phyloP scores from a whole-genome alignment of 1,140 invertebrate species.

The Conopomorpha cramerella region DNA sequence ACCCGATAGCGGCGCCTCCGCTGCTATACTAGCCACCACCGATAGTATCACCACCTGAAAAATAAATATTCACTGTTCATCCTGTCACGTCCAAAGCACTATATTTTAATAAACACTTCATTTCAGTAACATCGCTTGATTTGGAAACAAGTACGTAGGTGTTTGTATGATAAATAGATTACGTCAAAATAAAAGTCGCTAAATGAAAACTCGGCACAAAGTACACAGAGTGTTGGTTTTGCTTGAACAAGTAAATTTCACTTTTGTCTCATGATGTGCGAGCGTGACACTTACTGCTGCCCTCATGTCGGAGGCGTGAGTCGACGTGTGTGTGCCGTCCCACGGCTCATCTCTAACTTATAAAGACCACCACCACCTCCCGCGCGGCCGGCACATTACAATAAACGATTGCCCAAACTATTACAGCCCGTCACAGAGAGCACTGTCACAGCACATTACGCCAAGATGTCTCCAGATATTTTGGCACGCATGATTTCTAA shows the following conservation, averaged over 20 bases:
- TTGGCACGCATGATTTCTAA: too few species aligned
- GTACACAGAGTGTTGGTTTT: too few species aligned
- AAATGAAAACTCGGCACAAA: too few species aligned
- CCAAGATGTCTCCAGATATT: too few species aligned
- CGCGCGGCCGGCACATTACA: neutral
- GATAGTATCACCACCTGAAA: constrained; percentile 35
- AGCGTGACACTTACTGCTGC: constrained; percentile 39
- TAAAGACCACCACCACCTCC: constrained; percentile 30
- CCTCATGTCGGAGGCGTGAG: constrained; percentile 27
- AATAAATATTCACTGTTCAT: constrained; percentile 2
- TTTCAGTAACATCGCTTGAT: neutral
- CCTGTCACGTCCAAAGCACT: neutral
- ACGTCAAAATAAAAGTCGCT: too few species aligned
- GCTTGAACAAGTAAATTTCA: too few species aligned
- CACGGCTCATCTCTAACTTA: constrained; percentile 19
- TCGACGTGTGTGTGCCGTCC: constrained; percentile 26
- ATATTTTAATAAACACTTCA: neutral
- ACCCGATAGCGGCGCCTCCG: constrained; percentile 40
- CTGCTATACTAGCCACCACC: constrained; percentile 23
- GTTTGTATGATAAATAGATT: too few species aligned
- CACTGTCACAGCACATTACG: too few species aligned
- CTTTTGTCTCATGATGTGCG: too few species aligned
- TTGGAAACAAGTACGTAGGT: too few species aligned
- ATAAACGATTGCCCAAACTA: constrained; percentile 4
- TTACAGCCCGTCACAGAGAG: too few species aligned